These are phyloP conservation scores for Nothobranchius furzeri DNA, from an alignment of 2,113 vertebrate species.

Conservation along the genomic window DNA sequence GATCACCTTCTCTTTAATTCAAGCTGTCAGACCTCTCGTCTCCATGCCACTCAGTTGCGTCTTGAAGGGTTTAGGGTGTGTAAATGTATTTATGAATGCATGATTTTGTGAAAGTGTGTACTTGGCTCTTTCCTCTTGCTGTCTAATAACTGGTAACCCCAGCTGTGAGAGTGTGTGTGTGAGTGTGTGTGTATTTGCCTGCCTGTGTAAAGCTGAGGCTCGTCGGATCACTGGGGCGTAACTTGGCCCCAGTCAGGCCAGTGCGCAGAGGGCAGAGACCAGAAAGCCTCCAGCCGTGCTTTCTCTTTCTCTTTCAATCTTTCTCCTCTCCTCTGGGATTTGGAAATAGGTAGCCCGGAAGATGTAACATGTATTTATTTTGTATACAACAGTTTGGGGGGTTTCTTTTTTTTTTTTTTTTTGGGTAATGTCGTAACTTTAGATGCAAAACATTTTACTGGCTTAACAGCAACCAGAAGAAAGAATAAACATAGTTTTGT, in stretches of 20 bases:
- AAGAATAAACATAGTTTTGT: neutral
- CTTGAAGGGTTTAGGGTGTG: slow-evolving; percentile 56
- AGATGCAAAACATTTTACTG: slow-evolving; percentile 29
- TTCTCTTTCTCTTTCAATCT: slow-evolving; percentile 54
- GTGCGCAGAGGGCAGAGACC: slow-evolving; percentile 76
- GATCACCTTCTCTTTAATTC: slow-evolving; percentile 44
- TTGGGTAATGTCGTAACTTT: slow-evolving; percentile 26
- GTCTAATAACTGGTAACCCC: slow-evolving; percentile 80
- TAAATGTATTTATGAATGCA: slow-evolving; percentile 79
- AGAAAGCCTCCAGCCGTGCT: slow-evolving; percentile 79
- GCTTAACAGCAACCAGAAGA: slow-evolving; percentile 2
- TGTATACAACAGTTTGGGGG: slow-evolving; percentile 48
- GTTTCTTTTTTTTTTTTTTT: slow-evolving; percentile 10
- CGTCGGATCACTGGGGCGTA: slow-evolving; percentile 78
- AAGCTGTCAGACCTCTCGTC: slow-evolving; percentile 54
- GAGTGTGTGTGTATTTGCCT: slow-evolving; percentile 72
- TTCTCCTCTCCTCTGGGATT: slow-evolving; percentile 62
- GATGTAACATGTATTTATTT: slow-evolving; percentile 72
- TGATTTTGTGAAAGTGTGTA: slow-evolving; percentile 75
- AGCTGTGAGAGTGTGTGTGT: slow-evolving; percentile 61
- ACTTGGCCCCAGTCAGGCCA: slow-evolving; percentile 81
- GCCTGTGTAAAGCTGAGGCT: slow-evolving; percentile 79
- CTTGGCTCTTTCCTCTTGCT: slow-evolving; percentile 72
- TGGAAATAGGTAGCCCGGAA: slow-evolving; percentile 68
- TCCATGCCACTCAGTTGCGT: slow-evolving; percentile 48